phyloP scores from a whole-genome alignment of 2,888 invertebrate species.

The Drosophila lutescens region DNA sequence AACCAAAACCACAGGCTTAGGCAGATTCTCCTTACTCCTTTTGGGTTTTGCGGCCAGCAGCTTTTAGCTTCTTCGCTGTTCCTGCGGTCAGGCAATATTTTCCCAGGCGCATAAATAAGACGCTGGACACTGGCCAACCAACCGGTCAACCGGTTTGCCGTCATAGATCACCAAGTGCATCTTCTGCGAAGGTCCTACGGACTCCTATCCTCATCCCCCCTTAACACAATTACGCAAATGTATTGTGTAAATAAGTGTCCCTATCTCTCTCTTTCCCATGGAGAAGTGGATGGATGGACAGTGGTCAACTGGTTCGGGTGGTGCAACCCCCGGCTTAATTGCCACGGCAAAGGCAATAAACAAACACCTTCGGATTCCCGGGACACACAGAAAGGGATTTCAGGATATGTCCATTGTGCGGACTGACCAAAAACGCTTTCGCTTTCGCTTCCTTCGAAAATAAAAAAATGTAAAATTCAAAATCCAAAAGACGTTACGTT shows the following conservation, averaged over 20 bases:
- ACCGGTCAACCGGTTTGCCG: slow-evolving; percentile 39
- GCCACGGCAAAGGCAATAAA: slow-evolving; percentile 74
- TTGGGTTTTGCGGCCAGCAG: slow-evolving; percentile 8
- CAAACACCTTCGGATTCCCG: slow-evolving; percentile 59
- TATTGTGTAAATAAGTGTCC: slow-evolving; percentile 77
- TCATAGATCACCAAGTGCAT: slow-evolving; percentile 47
- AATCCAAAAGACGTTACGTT: slow-evolving; percentile 72
- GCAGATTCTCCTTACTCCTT: slow-evolving; percentile 11
- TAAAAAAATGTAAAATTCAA: not conserved
- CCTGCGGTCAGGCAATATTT: slow-evolving; percentile 73
- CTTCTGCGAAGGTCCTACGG: slow-evolving; percentile 11
- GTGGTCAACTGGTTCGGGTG: slow-evolving; percentile 56
- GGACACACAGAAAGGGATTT: slow-evolving; percentile 41
- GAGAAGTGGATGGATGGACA: slow-evolving; percentile 63
- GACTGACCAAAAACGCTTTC: slow-evolving; percentile 69
- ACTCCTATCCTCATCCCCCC: slow-evolving; percentile 28
- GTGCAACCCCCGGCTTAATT: slow-evolving; percentile 69
- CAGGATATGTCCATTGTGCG: slow-evolving; percentile 51
- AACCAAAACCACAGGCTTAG: slow-evolving; percentile 33
- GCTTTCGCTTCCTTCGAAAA: slow-evolving; percentile 62
- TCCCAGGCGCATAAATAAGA: slow-evolving; percentile 79
- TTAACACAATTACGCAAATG: slow-evolving; percentile 80
- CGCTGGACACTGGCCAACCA: slow-evolving; percentile 51
- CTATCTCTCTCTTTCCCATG: slow-evolving; percentile 57
- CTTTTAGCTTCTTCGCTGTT: slow-evolving; percentile 34